phyloP scores from a whole-genome alignment of 2,888 invertebrate species.

The Dryadula phaetusa region DNA sequence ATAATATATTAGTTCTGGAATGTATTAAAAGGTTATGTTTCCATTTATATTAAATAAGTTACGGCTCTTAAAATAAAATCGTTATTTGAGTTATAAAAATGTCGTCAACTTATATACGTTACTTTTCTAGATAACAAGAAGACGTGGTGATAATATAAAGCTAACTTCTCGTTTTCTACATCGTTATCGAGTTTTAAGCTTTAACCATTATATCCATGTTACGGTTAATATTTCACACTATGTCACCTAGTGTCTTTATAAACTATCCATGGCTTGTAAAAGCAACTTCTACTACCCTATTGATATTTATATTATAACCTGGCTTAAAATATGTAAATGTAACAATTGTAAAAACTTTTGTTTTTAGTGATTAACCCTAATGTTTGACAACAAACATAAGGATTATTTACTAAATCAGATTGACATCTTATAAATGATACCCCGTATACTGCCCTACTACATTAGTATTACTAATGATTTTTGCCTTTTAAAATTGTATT shows the following conservation, averaged over 20 bases:
- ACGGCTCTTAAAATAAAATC: background rate
- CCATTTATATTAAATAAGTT: background rate
- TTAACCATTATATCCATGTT: background rate
- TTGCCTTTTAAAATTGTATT: too few relatives aligned
- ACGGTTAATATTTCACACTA: background rate
- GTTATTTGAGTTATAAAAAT: background rate
- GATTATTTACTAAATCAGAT: too few relatives aligned
- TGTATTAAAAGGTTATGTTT: background rate
- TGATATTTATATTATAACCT: background rate
- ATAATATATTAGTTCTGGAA: background rate
- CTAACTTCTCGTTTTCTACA: background rate
- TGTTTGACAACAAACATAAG: too few relatives aligned
- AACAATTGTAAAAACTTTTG: too few relatives aligned
- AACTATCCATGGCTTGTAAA: background rate
- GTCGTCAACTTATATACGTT: background rate
- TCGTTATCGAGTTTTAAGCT: background rate
- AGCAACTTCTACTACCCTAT: background rate
- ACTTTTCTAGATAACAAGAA: background rate
- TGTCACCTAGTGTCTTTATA: background rate
- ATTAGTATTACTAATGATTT: too few relatives aligned
- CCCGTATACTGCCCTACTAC: too few relatives aligned
- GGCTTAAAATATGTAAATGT: background rate
- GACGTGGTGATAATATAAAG: background rate
- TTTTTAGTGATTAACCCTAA: too few relatives aligned
- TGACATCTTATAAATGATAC: too few relatives aligned